These are phyloP conservation scores for Pteronotus mesoamericanus DNA, from an alignment of 2,797 vertebrate genomes.

Conservation along the genomic window DNA sequence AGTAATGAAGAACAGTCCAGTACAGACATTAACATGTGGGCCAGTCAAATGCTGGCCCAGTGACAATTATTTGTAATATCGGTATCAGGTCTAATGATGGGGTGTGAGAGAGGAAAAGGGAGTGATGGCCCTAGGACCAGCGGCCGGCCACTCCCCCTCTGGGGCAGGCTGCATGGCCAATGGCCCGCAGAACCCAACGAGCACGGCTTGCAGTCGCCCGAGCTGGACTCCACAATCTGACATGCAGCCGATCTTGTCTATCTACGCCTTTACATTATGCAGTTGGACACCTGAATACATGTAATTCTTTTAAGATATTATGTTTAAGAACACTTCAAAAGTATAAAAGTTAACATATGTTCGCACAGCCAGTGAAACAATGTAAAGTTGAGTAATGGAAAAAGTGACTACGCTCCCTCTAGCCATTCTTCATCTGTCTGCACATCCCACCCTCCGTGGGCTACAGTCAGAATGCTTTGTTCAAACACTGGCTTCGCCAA, in stretches of 20 bases:
- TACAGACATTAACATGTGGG: background rate
- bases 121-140: background rate
- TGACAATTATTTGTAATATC: background rate
- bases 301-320: background rate
- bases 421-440: background rate
- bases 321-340: background rate
- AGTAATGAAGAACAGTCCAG: background rate
- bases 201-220: background rate
- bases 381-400: background rate
- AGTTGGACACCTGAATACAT: background rate
- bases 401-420: background rate
- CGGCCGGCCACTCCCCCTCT: accelerated
- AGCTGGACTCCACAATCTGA: background rate
- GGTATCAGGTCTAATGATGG: background rate
- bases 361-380: background rate
- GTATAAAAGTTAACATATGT: background rate
- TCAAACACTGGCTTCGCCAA: background rate
- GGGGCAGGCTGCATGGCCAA: no score
- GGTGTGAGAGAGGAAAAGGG: background rate
- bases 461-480: background rate
- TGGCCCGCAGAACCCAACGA: background rate
- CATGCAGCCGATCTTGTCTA: background rate
- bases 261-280: background rate
- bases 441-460: no score
- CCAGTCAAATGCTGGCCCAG: background rate